Base-by-base conservation (phyloP, 2,888 invertebrate genomes). In the Cyclophora albipunctata region DNA sequence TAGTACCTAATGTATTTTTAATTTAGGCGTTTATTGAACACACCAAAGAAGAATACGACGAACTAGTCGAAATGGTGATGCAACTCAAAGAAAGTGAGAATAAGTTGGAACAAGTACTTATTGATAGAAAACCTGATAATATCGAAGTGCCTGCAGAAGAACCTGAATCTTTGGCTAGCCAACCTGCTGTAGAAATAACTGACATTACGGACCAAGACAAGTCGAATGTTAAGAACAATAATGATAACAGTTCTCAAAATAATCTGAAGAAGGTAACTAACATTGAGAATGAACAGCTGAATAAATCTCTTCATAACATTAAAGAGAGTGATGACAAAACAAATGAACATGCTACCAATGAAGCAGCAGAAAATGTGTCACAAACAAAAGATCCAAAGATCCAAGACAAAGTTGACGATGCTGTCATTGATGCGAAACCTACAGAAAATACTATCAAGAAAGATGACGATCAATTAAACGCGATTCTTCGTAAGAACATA, bases 61-160 rank as follows among this genome's bases (percentile, higher is more conserved):
- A 92, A 71, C 84, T 93, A 62, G 83, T 90, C 66, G 90, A 88
- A 78, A 93, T 93, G 91, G 89, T 92, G 64, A 91, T 90, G 76
- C 91, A 92, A 78, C 85, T 93, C 60, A 90, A 90, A 78, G 93
- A 93, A 73, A 93, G 93, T 71, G 93, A 93, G 81, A 86, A 74
- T 51, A 93, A 93, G 77, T 82, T 93, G 60, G 86, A 90, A 66
- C 85, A 80, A 65, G 88, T 93, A 54, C 79, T 93, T 47, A 62
- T 62, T 45, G 80, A 81, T 42, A 76, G 64, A 45, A 71, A 66
- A 55, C 76, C 82, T 45, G 85, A 85, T 50, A 82, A 81, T 65
- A 60, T 77, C 43, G 86, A 84, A 63, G 78, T 80, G 6, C 78
- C 80, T 37, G 71, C 65, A 37, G 81, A 78, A 49, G 79, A 78